phyloP scores from a whole-genome alignment of 2,888 invertebrate genomes.

The Nephrocerus scutellatus region DNA sequence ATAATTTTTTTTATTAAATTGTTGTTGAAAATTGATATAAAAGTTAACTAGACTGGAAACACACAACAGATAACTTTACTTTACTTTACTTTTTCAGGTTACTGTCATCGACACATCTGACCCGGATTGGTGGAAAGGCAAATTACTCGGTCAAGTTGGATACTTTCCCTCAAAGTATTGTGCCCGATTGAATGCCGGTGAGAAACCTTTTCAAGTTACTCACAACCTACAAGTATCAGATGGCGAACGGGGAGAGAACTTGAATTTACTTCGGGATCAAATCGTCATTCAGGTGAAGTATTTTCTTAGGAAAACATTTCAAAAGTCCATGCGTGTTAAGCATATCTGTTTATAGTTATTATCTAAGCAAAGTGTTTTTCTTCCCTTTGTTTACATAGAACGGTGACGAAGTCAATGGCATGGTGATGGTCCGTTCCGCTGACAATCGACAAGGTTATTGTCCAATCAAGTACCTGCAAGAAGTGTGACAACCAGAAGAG shows the following conservation, averaged over 20 bases:
- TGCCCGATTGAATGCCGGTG: constrained; percentile 81
- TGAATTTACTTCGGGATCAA: constrained; percentile 83
- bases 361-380: background rate
- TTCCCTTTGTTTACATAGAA: constrained; percentile 46
- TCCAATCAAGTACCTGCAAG: constrained; percentile 89
- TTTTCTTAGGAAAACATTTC: background rate
- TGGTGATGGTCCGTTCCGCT: constrained; percentile 88
- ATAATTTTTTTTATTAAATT: background rate
- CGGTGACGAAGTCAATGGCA: constrained; percentile 87
- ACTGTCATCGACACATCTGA: constrained; percentile 91
- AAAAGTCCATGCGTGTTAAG: background rate
- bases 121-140: constrained; percentile 97
- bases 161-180: constrained; percentile 95
- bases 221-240: constrained; percentile 81
- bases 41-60: too few relatives aligned
- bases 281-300: constrained; percentile 69
- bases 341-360: background rate
- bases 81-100: constrained; percentile 51
- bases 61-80: too few relatives aligned
- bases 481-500: constrained; percentile 75
- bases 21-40: too few relatives aligned
- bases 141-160: constrained; percentile 81
- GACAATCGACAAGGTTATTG: constrained; percentile 90
- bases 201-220: constrained; percentile 85
- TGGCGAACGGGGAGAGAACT: constrained; percentile 58